Conservation (phyloP, 2,888 invertebrate species). For the Deilephila porcellus region DNA sequence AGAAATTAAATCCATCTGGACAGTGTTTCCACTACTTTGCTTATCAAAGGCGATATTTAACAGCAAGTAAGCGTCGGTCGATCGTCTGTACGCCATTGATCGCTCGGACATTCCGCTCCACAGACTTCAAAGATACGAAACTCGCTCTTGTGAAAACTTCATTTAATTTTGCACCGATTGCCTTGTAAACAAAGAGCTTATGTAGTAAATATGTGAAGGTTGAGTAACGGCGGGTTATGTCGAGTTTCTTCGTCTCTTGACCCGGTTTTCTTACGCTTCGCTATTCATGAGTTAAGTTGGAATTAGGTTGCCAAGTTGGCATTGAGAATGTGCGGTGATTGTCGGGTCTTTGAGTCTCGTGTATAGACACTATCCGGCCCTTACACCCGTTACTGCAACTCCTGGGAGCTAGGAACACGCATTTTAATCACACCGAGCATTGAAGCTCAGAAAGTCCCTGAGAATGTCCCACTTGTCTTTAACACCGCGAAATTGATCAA, state of each 20-base stretch:
- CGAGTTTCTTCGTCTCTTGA: slow-evolving; percentile 17
- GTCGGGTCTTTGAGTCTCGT: background rate
- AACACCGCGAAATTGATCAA: too few relatives aligned
- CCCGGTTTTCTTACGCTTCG: slow-evolving; percentile 14
- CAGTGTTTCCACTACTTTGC: too few relatives aligned
- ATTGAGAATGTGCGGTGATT: background rate
- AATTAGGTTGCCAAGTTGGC: background rate
- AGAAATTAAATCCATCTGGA: too few relatives aligned
- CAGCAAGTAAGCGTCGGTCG: background rate
- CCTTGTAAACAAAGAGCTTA: slow-evolving; percentile 16
- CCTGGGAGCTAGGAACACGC: too few relatives aligned
- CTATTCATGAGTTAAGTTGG: background rate
- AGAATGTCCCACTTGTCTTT: too few relatives aligned
- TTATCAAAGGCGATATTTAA: background rate
- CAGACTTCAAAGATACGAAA: slow-evolving; percentile 66
- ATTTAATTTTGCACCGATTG: slow-evolving; percentile 66
- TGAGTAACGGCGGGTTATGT: background rate
- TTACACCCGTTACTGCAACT: too few relatives aligned
- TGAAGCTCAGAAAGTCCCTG: too few relatives aligned
- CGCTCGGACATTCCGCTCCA: slow-evolving; percentile 50
- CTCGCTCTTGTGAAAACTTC: slow-evolving; percentile 70
- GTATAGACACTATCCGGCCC: background rate
- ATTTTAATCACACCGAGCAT: too few relatives aligned
- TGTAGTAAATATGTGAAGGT: slow-evolving; percentile 16
- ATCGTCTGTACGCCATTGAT: slow-evolving; percentile 51